Evolutionary conservation across 2,888 invertebrate species (phyloP).

Genomic region (Platycheirus rosarum): DNA sequence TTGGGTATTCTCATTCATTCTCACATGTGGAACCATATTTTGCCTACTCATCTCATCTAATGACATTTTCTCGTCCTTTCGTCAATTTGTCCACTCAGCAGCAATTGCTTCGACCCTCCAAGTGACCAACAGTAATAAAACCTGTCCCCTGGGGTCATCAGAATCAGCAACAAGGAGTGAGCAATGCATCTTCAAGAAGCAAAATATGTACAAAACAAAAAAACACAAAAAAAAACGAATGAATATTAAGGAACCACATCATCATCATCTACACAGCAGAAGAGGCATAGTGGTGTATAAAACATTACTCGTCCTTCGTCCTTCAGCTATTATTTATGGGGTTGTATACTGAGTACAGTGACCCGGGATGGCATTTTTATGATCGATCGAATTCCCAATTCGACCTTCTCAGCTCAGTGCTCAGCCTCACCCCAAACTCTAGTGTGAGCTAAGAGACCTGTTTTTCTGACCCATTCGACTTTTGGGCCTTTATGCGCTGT

Average conservation of each 20-base stretch:
- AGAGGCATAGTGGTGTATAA: conserved; percentile 23
- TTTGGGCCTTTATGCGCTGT: conserved; percentile 69
- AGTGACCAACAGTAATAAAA: conserved; percentile 72
- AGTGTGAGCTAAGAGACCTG: conserved; percentile 12
- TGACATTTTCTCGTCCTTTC: conserved; percentile 61
- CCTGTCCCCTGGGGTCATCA: conserved; percentile 62
- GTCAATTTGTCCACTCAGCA: conserved; percentile 74
- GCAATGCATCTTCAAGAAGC: conserved; percentile 65
- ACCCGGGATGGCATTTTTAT: conserved; percentile 78
- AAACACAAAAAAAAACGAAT: conserved; percentile 58
- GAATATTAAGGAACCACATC: conserved; percentile 74
- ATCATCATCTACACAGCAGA: conserved; percentile 52
- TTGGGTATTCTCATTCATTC: conserved; percentile 49
- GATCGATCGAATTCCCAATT: conserved; percentile 82
- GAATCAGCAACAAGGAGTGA: conserved; percentile 27
- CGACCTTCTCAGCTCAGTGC: conserved; percentile 75
- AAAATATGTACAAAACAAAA: conserved; percentile 35
- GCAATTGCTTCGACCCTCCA: conserved; percentile 70
- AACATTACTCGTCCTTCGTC: conserved; percentile 66
- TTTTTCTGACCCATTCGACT: conserved; percentile 47
- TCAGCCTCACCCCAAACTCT: conserved; percentile 43
- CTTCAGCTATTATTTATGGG: conserved; percentile 74
- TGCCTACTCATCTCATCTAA: conserved; percentile 71
- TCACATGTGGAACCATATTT: conserved; percentile 28
- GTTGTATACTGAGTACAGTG: conserved; percentile 53